Evolutionary conservation across 2,113 vertebrate species (phyloP).

Genomic region (Brevimyrus niger): DNA sequence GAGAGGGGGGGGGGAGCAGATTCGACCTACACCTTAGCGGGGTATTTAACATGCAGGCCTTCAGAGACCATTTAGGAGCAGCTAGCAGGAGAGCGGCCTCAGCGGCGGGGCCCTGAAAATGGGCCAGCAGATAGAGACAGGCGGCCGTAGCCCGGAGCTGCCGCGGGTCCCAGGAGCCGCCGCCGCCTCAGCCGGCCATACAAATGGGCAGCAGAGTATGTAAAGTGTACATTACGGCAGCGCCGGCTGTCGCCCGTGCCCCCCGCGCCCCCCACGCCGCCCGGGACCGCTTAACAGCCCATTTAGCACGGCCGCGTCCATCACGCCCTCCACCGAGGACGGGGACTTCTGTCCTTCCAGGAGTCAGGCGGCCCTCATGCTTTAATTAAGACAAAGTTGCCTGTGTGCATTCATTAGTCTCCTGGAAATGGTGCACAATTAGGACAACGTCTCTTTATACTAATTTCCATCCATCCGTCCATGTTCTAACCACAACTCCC

Average conservation of each 20-base stretch:
- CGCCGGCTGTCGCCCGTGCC: neutral
- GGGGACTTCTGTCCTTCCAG: neutral
- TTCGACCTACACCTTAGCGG: neutral
- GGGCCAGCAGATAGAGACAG: neutral
- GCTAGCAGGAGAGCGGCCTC: neutral
- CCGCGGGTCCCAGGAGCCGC: neutral
- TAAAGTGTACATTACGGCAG: neutral
- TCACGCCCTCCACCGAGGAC: neutral
- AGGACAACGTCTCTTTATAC: neutral
- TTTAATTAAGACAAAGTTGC: neutral
- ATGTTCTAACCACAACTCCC: neutral
- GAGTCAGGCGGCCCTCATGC: neutral
- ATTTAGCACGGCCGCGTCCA: neutral
- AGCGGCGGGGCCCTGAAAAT: neutral
- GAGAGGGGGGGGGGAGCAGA: neutral
- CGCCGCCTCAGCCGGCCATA: neutral
- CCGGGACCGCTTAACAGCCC: neutral
- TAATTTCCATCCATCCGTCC: neutral
- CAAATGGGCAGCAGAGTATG: neutral
- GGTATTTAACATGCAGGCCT: conserved; percentile 7
- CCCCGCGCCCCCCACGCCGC: neutral
- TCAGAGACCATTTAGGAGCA: conserved; percentile 1
- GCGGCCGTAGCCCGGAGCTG: neutral
- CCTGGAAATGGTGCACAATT: neutral
- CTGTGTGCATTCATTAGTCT: neutral